Conservation (phyloP, 1,140 invertebrate species). For the Drosophila tropicalis region DNA sequence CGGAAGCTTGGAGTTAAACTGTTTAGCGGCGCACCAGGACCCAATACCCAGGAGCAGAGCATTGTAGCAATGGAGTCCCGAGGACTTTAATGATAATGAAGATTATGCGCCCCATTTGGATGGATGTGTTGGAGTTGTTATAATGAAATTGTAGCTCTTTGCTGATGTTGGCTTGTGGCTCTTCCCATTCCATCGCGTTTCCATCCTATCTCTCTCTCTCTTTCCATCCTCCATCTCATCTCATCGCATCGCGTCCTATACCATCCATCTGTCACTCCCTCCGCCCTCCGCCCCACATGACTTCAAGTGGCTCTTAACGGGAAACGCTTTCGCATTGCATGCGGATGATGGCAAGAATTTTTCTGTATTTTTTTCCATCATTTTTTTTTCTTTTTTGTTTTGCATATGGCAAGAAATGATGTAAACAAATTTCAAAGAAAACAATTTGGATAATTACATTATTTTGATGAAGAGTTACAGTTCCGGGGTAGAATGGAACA, state of each 20-base stretch:
- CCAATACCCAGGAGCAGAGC: constrained; percentile 19
- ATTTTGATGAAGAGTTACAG: constrained; percentile 78
- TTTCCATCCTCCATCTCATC: not conserved
- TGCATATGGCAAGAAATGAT: constrained; percentile 64
- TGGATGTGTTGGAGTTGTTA: constrained; percentile 58
- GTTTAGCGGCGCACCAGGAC: constrained; percentile 67
- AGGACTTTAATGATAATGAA: constrained; percentile 72
- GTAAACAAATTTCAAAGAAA: constrained; percentile 81
- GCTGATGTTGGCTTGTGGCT: constrained; percentile 52
- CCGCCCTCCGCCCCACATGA: constrained; percentile 19
- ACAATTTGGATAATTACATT: constrained; percentile 81
- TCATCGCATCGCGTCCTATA: not conserved
- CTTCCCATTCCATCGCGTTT: not conserved
- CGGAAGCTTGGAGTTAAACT: constrained; percentile 70
- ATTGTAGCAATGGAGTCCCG: not conserved
- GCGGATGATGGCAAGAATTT: constrained; percentile 31
- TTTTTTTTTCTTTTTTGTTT: not conserved
- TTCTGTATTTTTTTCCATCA: constrained; percentile 17
- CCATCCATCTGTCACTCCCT: constrained; percentile 14
- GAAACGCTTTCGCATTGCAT: constrained; percentile 62
- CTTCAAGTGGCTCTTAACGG: constrained; percentile 75
- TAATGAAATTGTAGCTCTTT: constrained; percentile 64
- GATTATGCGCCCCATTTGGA: constrained; percentile 58
- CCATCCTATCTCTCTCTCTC: not conserved
- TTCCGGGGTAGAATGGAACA: constrained; percentile 31